These are phyloP conservation scores for Mimachlamys varia DNA, from an alignment of 2,888 invertebrate species.

Conservation along the genomic window DNA sequence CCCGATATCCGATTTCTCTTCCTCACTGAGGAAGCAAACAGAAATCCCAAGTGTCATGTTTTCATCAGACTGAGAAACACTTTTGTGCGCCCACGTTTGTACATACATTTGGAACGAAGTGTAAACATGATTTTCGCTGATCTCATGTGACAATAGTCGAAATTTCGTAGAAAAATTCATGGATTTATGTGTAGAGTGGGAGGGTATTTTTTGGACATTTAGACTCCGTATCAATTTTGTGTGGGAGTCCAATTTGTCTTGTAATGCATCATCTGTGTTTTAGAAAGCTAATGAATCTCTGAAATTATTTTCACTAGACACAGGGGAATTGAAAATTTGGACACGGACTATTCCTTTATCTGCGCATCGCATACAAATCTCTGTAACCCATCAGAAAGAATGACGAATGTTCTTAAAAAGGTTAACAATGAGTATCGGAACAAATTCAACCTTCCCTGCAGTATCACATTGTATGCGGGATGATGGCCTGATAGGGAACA, in stretches of 20 bases:
- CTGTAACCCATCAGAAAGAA: not conserved
- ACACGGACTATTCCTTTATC: not conserved
- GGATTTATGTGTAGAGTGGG: not conserved
- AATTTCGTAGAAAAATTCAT: not conserved
- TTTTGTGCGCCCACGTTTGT: not conserved
- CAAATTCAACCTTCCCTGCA: not conserved
- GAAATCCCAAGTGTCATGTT: not conserved
- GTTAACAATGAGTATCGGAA: not conserved
- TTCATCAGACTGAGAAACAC: not conserved
- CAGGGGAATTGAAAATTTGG: not conserved
- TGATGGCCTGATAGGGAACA: not conserved
- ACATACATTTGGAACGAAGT: not conserved
- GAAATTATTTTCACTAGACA: not conserved
- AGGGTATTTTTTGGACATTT: not conserved
- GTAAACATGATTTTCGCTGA: not conserved
- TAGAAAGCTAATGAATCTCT: not conserved
- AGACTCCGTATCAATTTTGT: not conserved
- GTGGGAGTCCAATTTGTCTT: not conserved
- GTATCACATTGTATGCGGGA: not conserved
- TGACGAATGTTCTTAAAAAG: not conserved
- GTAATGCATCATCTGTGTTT: not conserved
- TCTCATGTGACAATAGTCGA: not conserved
- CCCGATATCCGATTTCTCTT: not conserved
- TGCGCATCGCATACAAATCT: not conserved
- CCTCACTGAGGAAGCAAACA: not conserved